phyloP scores from a whole-genome alignment of 30 jellyfish, hydroid and myxozoan genomes.

The Rhopilema esculentum region DNA sequence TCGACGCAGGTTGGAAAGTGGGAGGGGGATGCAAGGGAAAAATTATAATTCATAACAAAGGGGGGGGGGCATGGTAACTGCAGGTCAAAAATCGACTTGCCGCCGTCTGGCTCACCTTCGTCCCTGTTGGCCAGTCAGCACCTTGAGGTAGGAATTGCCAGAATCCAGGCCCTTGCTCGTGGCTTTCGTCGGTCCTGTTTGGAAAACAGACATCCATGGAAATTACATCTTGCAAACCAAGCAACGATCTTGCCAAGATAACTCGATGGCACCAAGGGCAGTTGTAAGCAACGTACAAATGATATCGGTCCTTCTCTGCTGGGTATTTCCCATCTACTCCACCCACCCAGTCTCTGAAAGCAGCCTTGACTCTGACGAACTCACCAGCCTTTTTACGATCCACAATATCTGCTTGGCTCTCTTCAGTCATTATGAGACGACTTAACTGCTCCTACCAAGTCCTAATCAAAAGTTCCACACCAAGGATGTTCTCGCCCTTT shows the following conservation, averaged over 20 bases:
- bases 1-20: too few species aligned
- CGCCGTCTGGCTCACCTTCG: constrained; percentile 13
- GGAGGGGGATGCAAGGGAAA: too few species aligned
- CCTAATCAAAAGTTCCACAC: too few species aligned
- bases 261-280: constrained; percentile 77
- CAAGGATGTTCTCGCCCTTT: too few species aligned
- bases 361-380: constrained; percentile 60
- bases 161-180: constrained; percentile 67
- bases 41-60: too few species aligned
- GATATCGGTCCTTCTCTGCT: constrained; percentile 52
- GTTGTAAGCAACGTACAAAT: constrained; percentile 62
- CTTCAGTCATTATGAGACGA: constrained; percentile 30
- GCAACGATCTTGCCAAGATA: constrained; percentile 47
- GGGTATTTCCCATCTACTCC: constrained; percentile 51
- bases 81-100: too few species aligned
- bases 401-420: constrained; percentile 17
- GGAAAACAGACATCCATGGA: constrained; percentile 77
- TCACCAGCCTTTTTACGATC: constrained; percentile 69
- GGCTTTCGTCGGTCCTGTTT: constrained; percentile 52
- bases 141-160: constrained; percentile 75
- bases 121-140: constrained; percentile 62
- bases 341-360: constrained; percentile 66
- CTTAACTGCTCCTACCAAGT: too few species aligned
- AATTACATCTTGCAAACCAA: constrained; percentile 58
- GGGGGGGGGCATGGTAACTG: too few species aligned